Conservation (phyloP, 2,888 invertebrate genomes). For the Empis stercorea region DNA sequence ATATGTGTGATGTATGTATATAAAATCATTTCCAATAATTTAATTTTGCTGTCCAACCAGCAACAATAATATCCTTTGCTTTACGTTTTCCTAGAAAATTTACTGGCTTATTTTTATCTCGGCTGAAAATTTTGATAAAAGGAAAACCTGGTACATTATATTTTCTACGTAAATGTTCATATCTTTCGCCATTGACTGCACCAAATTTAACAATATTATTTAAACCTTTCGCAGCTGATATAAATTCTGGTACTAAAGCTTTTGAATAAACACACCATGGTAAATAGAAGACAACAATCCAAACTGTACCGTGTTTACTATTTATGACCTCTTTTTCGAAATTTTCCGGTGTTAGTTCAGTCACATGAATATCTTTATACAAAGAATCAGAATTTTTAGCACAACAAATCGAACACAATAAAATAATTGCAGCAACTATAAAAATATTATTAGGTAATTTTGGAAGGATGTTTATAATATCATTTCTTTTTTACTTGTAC, state of each 20-base stretch:
- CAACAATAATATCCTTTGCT: no score
- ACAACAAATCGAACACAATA: no score
- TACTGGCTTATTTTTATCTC: not conserved
- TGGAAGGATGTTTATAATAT: no score
- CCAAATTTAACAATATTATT: slow-evolving; percentile 89
- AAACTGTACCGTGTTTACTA: slow-evolving; percentile 63
- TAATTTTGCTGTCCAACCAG: no score
- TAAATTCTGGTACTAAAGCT: slow-evolving; percentile 87
- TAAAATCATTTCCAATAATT: no score
- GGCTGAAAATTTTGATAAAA: slow-evolving; percentile 72
- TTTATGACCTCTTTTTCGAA: slow-evolving; percentile 77
- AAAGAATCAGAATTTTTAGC: not conserved
- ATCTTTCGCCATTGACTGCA: slow-evolving; percentile 56
- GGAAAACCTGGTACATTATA: slow-evolving; percentile 84
- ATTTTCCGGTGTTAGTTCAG: slow-evolving; percentile 84
- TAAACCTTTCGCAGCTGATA: slow-evolving; percentile 74
- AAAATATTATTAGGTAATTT: no score
- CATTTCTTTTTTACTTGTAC: no score
- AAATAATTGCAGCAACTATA: no score
- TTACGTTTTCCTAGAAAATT: not conserved
- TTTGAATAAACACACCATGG: slow-evolving; percentile 92
- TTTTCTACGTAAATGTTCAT: slow-evolving; percentile 30
- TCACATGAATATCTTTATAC: slow-evolving; percentile 9
- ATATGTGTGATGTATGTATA: no score
- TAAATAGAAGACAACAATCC: slow-evolving; percentile 92